Conservation (phyloP, 2,888 invertebrate genomes). For the Cheilosia soror region DNA sequence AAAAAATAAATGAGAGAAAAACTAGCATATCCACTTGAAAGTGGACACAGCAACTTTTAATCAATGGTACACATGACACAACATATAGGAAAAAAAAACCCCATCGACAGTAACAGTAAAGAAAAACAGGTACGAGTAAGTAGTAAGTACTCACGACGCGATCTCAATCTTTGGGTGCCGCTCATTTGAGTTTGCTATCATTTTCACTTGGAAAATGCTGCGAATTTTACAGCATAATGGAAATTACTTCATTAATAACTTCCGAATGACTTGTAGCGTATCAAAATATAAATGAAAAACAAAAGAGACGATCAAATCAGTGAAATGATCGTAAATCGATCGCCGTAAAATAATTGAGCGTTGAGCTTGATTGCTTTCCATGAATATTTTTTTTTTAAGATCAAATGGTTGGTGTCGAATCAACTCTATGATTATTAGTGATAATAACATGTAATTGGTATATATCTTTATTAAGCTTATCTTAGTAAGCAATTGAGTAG, state of each 20-base stretch:
- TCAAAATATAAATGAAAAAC: neutral
- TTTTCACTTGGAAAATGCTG: slow-evolving; percentile 48
- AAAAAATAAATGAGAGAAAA: slow-evolving; percentile 14
- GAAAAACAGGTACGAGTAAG: slow-evolving; percentile 39
- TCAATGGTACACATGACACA: slow-evolving; percentile 47
- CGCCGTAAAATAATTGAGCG: neutral
- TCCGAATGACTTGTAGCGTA: neutral
- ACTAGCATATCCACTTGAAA: slow-evolving; percentile 39
- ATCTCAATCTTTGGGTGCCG: slow-evolving; percentile 33
- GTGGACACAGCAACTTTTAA: slow-evolving; percentile 28
- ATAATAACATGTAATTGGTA: too few species aligned
- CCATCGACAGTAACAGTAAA: slow-evolving; percentile 21
- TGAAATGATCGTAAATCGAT: slow-evolving; percentile 20
- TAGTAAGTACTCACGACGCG: neutral
- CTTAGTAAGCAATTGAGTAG: too few species aligned
- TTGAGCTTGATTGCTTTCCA: too few species aligned
- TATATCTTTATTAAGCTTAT: too few species aligned
- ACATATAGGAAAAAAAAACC: slow-evolving; percentile 29
- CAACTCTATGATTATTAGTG: too few species aligned
- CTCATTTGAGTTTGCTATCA: slow-evolving; percentile 42
- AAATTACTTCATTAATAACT: slow-evolving; percentile 26
- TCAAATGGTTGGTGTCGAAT: too few species aligned
- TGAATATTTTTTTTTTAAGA: too few species aligned
- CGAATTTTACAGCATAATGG: slow-evolving; percentile 11
- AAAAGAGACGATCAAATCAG: neutral